Base-by-base conservation (phyloP, 2,797 vertebrate genomes). In the Meda fulgida region DNA sequence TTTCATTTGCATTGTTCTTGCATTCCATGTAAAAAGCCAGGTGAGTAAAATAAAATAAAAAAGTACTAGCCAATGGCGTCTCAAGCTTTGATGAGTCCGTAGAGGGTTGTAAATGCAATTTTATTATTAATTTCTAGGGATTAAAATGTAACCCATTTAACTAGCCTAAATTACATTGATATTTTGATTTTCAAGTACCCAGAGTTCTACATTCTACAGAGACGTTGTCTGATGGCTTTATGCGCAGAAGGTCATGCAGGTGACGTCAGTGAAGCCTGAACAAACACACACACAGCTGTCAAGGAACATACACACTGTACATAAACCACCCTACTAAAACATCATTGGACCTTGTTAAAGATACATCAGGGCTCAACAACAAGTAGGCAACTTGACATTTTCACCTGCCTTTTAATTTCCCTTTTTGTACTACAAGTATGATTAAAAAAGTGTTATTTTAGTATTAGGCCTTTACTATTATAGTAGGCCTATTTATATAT, bases 241-340 rank as follows among this genome's bases (percentile, higher is more conserved):
- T 81, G 36, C 10, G 5, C 18, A 53, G 51, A 81, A 58, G 72
- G 40, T 48, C 36, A 78, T 36, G 26, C 78, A 43, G 63, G 78
- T 38, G 31, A 66, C 14, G 19, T 58, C 16, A 81, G n/a, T 48
- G 48, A 73, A 78, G 9, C 58, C 46, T 43, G 75, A 80, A 60
- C 80, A 82, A 80, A 69, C 55, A 72, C 7, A 63, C 7, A 73
- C 29, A 36, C 70, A 63, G 69, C 80, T 73, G 80, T 46, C 26
- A 63, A 82, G 80, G 60, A 21, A 82, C n/a, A 46, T 7, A 31
- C 7, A n/a, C 53, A 23, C 29, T 43, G 10, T 43, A 43, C 26
- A 66, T 38, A 76, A 76, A 70, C 14, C 29, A 53, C 4, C 5
- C 51, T 34, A 51, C 26, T 7, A 19, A 31, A 81, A 70, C 34